Evolutionary conservation across 2,797 vertebrate species (phyloP).

Genomic region (Kryptolebias ocellatus): DNA sequence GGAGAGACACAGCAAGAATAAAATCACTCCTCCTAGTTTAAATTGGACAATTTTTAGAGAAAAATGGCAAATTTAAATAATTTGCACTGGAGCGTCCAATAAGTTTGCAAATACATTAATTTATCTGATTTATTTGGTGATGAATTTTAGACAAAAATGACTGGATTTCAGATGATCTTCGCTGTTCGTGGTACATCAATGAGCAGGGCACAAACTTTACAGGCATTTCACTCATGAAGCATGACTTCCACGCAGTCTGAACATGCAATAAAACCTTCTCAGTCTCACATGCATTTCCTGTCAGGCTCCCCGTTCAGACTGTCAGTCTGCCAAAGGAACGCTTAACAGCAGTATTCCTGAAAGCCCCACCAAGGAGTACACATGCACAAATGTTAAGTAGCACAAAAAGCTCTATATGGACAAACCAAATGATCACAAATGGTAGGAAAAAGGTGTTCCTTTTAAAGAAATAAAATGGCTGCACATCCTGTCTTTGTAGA

Average conservation of each 20-base stretch:
- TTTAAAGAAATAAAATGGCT: too few relatives aligned
- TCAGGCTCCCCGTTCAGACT: background rate
- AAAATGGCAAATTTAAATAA: background rate
- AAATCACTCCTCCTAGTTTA: background rate
- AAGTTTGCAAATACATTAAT: too few relatives aligned
- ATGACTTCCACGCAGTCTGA: background rate
- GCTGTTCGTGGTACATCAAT: background rate
- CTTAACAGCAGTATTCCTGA: background rate
- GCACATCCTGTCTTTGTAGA: too few relatives aligned
- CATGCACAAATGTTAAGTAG: background rate
- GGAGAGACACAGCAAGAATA: background rate
- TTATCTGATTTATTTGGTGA: background rate
- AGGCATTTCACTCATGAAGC: background rate
- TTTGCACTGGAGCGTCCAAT: background rate
- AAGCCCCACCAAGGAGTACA: background rate
- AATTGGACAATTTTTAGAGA: background rate
- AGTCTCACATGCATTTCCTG: background rate
- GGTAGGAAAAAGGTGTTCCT: too few relatives aligned
- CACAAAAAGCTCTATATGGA: background rate
- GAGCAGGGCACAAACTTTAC: background rate
- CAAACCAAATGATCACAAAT: slow-evolving; percentile 9
- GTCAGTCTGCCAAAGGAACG: background rate
- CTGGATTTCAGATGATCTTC: background rate
- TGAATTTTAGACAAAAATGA: slow-evolving; percentile 2
- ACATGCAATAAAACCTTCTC: slow-evolving; percentile 12